Evolutionary conservation across 2,797 vertebrate species (phyloP).

Genomic region (Hydrolagus colliei): DNA sequence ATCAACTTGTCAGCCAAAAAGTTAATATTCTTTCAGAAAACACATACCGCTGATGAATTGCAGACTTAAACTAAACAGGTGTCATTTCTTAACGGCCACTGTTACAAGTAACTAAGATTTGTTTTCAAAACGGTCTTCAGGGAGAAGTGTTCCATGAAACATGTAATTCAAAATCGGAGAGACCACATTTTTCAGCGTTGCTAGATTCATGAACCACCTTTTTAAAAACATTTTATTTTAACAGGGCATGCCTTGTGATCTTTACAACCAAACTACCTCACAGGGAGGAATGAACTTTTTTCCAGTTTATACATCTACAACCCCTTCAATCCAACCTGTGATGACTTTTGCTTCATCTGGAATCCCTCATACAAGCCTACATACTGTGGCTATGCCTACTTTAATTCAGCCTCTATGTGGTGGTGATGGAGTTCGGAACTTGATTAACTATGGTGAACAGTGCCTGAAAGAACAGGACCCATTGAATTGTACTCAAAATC

Average conservation of each 20-base stretch:
- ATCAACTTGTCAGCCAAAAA: too few species aligned
- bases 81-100: too few species aligned
- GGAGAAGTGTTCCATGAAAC: background rate
- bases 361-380: constrained; percentile 31
- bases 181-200: background rate
- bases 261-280: constrained; percentile 24
- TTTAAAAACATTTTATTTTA: background rate
- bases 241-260: constrained; percentile 35
- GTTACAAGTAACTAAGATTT: background rate
- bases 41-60: too few species aligned
- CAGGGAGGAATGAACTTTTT: constrained; percentile 37
- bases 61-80: too few species aligned
- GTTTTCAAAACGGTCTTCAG: background rate
- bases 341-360: constrained; percentile 28
- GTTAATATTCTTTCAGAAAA: too few species aligned
- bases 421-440: constrained; percentile 36
- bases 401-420: constrained; percentile 33
- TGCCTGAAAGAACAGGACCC: constrained; percentile 50
- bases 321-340: constrained; percentile 34
- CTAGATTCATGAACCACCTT: background rate
- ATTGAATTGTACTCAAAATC: constrained; percentile 50
- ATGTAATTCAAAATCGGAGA: background rate
- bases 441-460: constrained; percentile 38
- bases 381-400: constrained; percentile 35
- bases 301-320: constrained; percentile 36